Evolutionary conservation across 2,888 invertebrate genomes (phyloP), one percentile per base, ranked within the genome.

Genomic region (Polymixis flavicincta): DNA sequence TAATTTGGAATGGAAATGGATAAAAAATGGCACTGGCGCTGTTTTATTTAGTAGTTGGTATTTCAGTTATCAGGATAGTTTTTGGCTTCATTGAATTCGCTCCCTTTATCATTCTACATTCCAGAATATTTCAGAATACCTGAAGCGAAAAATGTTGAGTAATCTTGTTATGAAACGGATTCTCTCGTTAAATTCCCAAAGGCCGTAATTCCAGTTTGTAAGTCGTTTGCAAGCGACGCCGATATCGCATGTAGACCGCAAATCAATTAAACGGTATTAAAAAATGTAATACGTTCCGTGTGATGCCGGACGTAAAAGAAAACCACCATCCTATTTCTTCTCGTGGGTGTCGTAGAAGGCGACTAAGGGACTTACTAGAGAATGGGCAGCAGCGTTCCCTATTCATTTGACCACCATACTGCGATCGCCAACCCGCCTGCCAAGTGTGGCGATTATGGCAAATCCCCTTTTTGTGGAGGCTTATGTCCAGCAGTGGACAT

Each of bases 241-340:
- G 32, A 54, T 73, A 54, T 52, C 22, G 11, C 3, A 25, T 52
- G 50, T 52, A 73, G 32, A 32, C 32, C 11, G 22, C 59, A 14
- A 42, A 72, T 72, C 42, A 60, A 72, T 61, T 25, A 54, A 70
- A 22, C 54, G 22, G 45, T 61, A 61, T 54, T 37, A 45, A 54
- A 37, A 61, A n/a, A n/a, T n/a, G n/a, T n/a, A n/a, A n/a, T n/a
- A n/a, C n/a, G n/a, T n/a, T n/a, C n/a, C n/a, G n/a, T n/a, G n/a
- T n/a, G n/a, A n/a, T n/a, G n/a, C n/a, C n/a, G n/a, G n/a, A n/a
- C n/a, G n/a, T n/a, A n/a, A n/a, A n/a, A n/a, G n/a, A n/a, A n/a
- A n/a, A n/a, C n/a, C n/a, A n/a, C n/a, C n/a, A n/a, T n/a, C n/a
- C n/a, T n/a, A n/a, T n/a, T n/a, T n/a, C n/a, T n/a, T n/a, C n/a